Evolutionary conservation across 1,140 invertebrate genomes (phyloP).

Genomic region (Drosophila ohnishii): DNA sequence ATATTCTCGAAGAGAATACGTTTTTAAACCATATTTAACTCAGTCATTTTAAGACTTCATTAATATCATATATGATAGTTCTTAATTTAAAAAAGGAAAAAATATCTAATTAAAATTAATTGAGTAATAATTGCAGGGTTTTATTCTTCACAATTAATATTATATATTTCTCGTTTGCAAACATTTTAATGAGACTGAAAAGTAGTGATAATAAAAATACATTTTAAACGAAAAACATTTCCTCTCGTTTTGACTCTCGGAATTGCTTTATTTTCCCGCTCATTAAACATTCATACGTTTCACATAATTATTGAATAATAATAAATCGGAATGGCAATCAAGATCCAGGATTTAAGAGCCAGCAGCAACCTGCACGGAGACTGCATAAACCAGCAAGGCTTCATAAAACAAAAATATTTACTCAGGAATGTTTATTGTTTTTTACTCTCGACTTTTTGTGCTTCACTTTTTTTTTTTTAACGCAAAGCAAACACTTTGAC

Average conservation of each 20-base stretch:
- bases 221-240: background rate
- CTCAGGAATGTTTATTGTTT: conserved; percentile 21
- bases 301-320: conserved; percentile 34
- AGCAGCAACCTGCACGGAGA: conserved; percentile 1
- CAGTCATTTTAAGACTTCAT: too few relatives aligned
- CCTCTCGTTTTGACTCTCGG: background rate
- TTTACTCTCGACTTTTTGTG: conserved; percentile 1
- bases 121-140: too few relatives aligned
- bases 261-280: conserved; percentile 3
- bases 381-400: conserved; percentile 9
- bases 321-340: conserved; percentile 12
- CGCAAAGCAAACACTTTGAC: conserved; percentile 49
- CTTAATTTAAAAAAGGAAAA: too few relatives aligned
- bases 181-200: background rate
- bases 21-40: too few relatives aligned
- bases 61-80: too few relatives aligned
- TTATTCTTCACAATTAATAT: background rate
- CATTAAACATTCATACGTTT: conserved; percentile 30
- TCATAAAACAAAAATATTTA: conserved; percentile 37
- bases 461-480: conserved; percentile 8
- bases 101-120: too few relatives aligned
- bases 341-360: conserved; percentile 4
- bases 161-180: background rate
- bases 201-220: background rate
- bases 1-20: conserved; percentile 21